Evolutionary conservation across 2,797 vertebrate species (phyloP), one percentile per base, ranked within the genome.

Genomic region (Simalia tracyae): DNA sequence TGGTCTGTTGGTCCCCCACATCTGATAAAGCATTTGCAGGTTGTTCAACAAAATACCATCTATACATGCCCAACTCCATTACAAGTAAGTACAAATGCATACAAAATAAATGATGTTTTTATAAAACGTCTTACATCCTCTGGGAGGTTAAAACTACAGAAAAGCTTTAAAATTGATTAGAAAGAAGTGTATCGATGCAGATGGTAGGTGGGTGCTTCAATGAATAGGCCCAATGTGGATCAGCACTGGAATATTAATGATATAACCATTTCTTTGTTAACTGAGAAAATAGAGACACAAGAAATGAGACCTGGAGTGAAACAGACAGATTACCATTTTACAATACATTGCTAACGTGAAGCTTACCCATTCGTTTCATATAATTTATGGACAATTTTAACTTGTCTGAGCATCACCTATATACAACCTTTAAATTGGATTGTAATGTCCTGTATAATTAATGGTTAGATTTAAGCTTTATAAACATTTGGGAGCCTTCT

Each of bases 1-100:
- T 99, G 99, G 99, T 98, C 98, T 87, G 97, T 99, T 59, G 99
- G 99, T 90, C 99, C 99, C 0, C 97, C 98, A 88, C 96, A 98
- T 95, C 96, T 99, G 97, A 98, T 99, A 42, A 99, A 98, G 94
- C 98, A 99, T 95, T 98, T 99, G 92, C 99, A 99, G 97, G 99
- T 98, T 0, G 98, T 99, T 94, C 99, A 99, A 95, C 99, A 99
- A 97, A 99, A 99, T 90, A 97, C 96, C 0, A 24, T 99, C 26
- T 99, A 99, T 95, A 98, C 98, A 90, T 99, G 99, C 90, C 95
- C 98, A 2, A 99, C 99, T 86, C 99, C 99, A 19, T 93, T 99
- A 91, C 99, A 99, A 98, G 99, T 97, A 96, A 42, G 97, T 96
- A 84, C 50, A 81, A 46, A 10, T 42, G 31, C 31, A 50, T 28